Evolutionary conservation across 2,797 vertebrate species (phyloP).

Genomic region (Coilia nasus): DNA sequence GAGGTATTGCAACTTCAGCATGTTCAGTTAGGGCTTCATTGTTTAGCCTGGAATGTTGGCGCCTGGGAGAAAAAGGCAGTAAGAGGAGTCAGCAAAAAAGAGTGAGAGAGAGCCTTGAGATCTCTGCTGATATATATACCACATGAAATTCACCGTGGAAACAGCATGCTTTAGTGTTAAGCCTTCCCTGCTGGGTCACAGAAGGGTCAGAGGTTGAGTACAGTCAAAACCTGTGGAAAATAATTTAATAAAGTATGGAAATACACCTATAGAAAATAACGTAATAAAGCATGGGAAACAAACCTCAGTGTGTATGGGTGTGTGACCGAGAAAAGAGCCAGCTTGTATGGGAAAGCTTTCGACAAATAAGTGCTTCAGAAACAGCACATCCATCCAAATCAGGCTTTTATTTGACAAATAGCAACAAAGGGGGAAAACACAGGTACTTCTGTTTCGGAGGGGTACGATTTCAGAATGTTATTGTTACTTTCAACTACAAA

Average conservation of each 20-base stretch:
- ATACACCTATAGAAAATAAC: neutral
- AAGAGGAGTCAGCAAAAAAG: neutral
- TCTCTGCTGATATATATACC: neutral
- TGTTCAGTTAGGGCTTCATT: too few relatives aligned
- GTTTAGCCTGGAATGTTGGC: too few relatives aligned
- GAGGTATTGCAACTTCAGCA: too few relatives aligned
- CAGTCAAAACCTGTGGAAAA: neutral
- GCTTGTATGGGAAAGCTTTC: neutral
- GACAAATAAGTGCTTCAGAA: neutral
- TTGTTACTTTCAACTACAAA: slow-evolving; percentile 13
- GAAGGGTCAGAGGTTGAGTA: neutral
- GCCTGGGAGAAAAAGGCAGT: neutral
- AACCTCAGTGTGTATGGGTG: neutral
- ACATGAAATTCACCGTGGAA: slow-evolving; percentile 3
- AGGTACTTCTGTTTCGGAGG: neutral
- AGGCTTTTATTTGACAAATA: neutral
- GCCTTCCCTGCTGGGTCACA: neutral
- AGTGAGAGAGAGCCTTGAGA: neutral
- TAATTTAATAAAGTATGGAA: neutral
- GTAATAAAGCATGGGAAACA: neutral
- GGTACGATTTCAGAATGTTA: neutral
- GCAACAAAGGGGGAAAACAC: neutral
- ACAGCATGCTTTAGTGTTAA: slow-evolving; percentile 5
- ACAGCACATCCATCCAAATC: neutral
- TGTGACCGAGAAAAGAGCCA: neutral